Evolutionary conservation across 2,888 invertebrate species (phyloP), one percentile per base, ranked within the genome.

Genomic region (Deroplatys truncata): DNA sequence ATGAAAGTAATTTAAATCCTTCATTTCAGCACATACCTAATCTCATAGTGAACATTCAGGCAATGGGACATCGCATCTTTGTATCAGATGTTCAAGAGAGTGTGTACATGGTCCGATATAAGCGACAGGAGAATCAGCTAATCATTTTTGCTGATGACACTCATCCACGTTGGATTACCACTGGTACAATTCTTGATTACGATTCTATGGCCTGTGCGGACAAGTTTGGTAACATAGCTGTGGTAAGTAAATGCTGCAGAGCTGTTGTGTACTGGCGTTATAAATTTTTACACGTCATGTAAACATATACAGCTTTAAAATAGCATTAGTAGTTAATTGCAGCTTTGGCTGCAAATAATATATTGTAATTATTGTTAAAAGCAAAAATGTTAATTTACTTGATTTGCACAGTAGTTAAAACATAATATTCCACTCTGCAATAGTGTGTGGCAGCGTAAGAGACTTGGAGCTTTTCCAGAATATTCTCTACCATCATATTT

Each of bases 81-180:
- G 99, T 98, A 0, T 97, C 98, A 0, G 99, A 99, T 93, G 97
- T 99, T 0, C 98, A 99, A 93, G 99, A 99, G 93, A 98, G 98
- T 31, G 97, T 99, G 43, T 98, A 98, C 93, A 99, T 98, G 93
- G 96, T 99, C 0, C 96, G 98, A 83, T 99, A 99, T 93, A 98
- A 98, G 93, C 96, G 98, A 83, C 96, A 97, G 84, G 99, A 99
- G 93, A 99, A 99, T 93, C 99, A 99, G 92, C 94, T 99, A 90
- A 98, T 99, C 43, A 98, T 99, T 89, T 99, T 99, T 94, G 98
- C 99, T 3, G 99, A 99, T 93, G 99, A 99, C 93, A 99, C 99
- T 0, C 98, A 98, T 93, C 99, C 99, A 0, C 96, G 98, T 91
- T 99, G 98, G 98, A 97, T 99, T 82, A 99, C 99, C 0, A 97